Evolutionary conservation across 2,888 invertebrate species (phyloP).

Genomic region (Cheilosia vulpina): DNA sequence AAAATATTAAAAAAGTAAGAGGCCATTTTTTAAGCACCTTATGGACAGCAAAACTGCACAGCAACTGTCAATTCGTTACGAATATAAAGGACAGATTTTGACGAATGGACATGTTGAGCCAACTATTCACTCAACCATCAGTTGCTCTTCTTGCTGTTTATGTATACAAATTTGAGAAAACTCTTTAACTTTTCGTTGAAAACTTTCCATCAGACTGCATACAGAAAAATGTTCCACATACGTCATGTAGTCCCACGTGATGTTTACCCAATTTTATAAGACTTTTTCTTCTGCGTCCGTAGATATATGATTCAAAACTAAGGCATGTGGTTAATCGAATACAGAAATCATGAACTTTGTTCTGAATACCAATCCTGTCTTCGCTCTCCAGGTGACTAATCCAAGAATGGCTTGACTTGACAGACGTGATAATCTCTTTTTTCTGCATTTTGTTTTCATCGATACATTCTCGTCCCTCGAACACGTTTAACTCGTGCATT

Average conservation of each 20-base stretch:
- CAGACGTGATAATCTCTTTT: constrained; percentile 6
- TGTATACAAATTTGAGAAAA: too few relatives aligned
- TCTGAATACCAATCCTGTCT: background rate
- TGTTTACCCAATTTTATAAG: background rate
- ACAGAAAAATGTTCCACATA: constrained; percentile 41
- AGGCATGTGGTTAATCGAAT: background rate
- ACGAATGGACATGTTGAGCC: too few relatives aligned
- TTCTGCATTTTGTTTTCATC: background rate
- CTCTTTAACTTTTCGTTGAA: too few relatives aligned
- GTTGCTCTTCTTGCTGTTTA: too few relatives aligned
- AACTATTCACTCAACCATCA: too few relatives aligned
- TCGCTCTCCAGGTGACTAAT: constrained; percentile 1
- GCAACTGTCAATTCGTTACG: too few relatives aligned
- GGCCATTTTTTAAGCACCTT: too few relatives aligned
- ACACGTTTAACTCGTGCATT: constrained; percentile 1
- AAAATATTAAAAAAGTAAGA: too few relatives aligned
- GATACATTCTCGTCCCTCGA: background rate
- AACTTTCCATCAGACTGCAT: background rate
- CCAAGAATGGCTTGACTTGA: background rate
- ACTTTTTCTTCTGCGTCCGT: background rate
- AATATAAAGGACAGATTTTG: too few relatives aligned
- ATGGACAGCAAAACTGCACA: too few relatives aligned
- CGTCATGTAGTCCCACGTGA: constrained; percentile 17
- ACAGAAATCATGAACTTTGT: constrained; percentile 1
- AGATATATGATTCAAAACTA: constrained; percentile 4